A percentile compares a stretch with the other conserved stretches of the same genome.
Conservation (phyloP, 1,140 invertebrate species). For the Oryctes rhinoceros region DNA sequence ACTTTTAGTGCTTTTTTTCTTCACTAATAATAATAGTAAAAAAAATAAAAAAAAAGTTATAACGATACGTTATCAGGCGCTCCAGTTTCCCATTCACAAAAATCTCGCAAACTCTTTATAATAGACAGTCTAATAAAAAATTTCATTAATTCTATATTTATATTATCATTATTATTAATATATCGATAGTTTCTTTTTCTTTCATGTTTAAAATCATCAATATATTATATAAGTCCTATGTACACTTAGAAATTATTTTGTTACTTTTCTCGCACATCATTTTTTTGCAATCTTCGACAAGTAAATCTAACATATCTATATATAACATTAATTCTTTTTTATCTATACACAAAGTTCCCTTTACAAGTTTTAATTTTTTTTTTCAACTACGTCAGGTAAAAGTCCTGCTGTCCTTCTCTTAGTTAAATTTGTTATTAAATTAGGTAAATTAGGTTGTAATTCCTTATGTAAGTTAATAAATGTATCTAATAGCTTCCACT, state of each 20-base stretch:
- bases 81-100: not conserved
- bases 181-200: slow-evolving; percentile 42
- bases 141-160: slow-evolving; percentile 13
- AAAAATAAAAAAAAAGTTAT: not conserved
- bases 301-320: slow-evolving; percentile 16
- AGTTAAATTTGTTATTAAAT: too few species aligned
- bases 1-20: too few species aligned
- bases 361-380: not conserved
- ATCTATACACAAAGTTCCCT: not conserved
- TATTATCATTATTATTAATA: slow-evolving; percentile 50
- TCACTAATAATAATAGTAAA: too few species aligned
- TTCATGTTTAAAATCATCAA: not conserved
- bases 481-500: not conserved
- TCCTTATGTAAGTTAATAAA: not conserved
- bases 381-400: not conserved
- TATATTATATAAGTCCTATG: slow-evolving; percentile 24
- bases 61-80: not conserved
- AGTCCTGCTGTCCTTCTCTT: not conserved
- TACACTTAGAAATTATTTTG: slow-evolving; percentile 24
- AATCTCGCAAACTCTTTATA: not conserved
- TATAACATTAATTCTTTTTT: slow-evolving; percentile 17
- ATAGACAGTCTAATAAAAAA: slow-evolving; percentile 27
- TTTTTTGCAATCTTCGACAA: not conserved
- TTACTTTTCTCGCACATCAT: not conserved
- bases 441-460: too few species aligned